A percentile compares a stretch with the other conserved stretches of the same genome.
These are phyloP conservation scores for Steatornis caripensis DNA, from an alignment of 2,113 vertebrate genomes.

Conservation along the genomic window DNA sequence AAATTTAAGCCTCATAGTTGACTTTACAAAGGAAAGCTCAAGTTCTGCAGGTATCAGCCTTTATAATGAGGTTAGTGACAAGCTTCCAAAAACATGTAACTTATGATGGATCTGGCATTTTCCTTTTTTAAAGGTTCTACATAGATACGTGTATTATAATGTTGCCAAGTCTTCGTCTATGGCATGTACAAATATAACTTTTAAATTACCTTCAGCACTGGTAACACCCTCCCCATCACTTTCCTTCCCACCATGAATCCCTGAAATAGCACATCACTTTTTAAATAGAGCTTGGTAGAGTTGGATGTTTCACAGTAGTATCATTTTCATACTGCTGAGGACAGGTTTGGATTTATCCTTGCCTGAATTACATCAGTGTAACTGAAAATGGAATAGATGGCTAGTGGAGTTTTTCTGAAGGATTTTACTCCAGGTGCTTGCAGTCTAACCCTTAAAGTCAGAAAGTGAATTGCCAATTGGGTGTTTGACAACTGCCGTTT, in stretches of 20 bases:
- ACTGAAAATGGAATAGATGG: neutral
- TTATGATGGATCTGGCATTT: neutral
- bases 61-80: neutral
- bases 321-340: neutral
- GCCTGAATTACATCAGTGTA: neutral
- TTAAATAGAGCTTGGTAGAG: neutral
- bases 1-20: neutral
- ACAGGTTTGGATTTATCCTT: neutral
- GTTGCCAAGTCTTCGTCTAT: neutral
- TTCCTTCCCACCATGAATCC: neutral
- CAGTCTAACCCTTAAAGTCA: neutral
- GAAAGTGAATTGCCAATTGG: slow-evolving; percentile 4
- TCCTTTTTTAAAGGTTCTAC: neutral
- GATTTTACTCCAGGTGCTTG: neutral
- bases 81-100: neutral
- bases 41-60: neutral
- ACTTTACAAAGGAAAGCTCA: neutral
- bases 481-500: neutral
- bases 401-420: neutral
- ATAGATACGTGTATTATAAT: neutral
- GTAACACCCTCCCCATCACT: neutral
- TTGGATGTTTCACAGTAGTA: neutral
- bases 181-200: neutral
- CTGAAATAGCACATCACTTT: neutral
- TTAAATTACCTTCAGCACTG: neutral